Evolutionary conservation across 2,797 vertebrate species (phyloP), one percentile per base, ranked within the genome.

Genomic region (Onychomys torridus): DNA sequence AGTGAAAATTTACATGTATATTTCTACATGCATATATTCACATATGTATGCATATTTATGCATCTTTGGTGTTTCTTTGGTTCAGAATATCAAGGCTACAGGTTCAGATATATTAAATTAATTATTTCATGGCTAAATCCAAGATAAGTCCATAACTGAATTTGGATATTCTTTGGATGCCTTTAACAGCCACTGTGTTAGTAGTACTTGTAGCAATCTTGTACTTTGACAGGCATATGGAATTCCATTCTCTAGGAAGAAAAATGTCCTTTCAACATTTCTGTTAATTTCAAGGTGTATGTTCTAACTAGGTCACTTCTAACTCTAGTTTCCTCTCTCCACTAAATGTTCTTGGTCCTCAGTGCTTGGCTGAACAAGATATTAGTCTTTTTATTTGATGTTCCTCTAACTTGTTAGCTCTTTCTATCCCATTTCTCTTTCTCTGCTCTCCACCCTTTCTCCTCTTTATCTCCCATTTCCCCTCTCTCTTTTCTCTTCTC

Each of bases 31-130:
- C 61, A 43, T n/a, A 11, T 84, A 32, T 63, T 29, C 23, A 17
- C 83, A 21, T 69, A 19, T 86, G 25, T 40, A 8, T 43, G 25
- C 46, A 7, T 90, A 12, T 77, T 2, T 73, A 43, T 43, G 11
- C 67, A 49, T 71, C 46, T 75, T 37, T 59, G 25, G 17, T 77
- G 43, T 37, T 65, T 65, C 27, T 78, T 43, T 90, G 49, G 3
- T 93, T 93, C 25, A 63, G 11, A 88, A 79, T 69, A 40, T 65
- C 6, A 96, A 96, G 2, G 5, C 3, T 75, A 86, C 5, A 52
- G 57, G 1, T 69, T 96, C 67, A 90, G 37, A 46, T 78, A 29
- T 85, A 6, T 95, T 77, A 79, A 89, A 89, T 93, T 91, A 89
- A 87, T 93, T 91, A 46, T 63, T 29, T 34, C 43, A 13, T 76